These are phyloP conservation scores for Slavum lentiscoides DNA, from an alignment of 2,888 invertebrate species.

Conservation along the genomic window DNA sequence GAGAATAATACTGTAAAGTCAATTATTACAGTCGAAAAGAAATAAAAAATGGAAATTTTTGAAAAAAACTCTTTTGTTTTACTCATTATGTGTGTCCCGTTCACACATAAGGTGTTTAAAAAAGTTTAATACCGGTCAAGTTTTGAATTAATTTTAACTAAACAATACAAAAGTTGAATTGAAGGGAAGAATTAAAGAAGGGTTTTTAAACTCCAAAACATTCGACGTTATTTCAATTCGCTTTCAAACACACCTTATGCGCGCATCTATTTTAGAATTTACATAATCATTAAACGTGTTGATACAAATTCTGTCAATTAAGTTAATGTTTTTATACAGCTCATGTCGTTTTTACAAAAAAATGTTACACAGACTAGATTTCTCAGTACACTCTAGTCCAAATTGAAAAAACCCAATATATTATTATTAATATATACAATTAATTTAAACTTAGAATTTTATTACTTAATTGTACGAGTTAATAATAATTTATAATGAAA, in stretches of 20 bases:
- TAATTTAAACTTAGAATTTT: constrained; percentile 15
- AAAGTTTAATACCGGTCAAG: background rate
- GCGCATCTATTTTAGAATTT: background rate
- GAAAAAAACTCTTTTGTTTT: too few species aligned
- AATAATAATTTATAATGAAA: constrained; percentile 38
- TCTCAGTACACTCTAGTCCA: constrained; percentile 17
- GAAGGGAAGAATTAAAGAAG: too few species aligned
- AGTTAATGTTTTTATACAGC: constrained; percentile 1
- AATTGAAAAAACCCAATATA: background rate
- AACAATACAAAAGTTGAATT: constrained; percentile 1
- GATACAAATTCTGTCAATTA: constrained; percentile 5
- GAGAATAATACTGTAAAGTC: background rate
- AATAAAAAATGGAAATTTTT: background rate
- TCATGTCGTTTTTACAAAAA: background rate
- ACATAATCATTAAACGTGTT: background rate
- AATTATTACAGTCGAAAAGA: constrained; percentile 3
- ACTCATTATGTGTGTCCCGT: background rate
- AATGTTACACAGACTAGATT: constrained; percentile 24
- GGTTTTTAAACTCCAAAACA: background rate
- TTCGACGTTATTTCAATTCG: background rate
- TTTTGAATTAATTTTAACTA: background rate
- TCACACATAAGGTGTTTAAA: background rate
- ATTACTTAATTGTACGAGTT: constrained; percentile 28
- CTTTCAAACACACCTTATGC: background rate
- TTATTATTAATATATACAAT: constrained; percentile 21